phyloP scores from a whole-genome alignment of 2,797 vertebrate genomes.

The Enteromius anoplus region DNA sequence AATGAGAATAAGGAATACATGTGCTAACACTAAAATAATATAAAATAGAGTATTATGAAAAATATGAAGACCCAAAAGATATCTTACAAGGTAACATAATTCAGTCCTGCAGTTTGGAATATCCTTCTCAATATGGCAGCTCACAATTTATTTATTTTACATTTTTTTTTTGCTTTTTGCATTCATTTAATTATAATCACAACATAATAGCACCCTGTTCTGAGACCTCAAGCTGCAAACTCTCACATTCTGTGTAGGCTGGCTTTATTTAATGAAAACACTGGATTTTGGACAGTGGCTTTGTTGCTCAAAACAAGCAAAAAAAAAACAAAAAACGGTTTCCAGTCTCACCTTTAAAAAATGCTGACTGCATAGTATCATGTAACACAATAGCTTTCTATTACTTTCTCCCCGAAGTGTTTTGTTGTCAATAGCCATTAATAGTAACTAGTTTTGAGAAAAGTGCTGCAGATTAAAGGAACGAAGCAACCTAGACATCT shows the following conservation, averaged over 20 bases:
- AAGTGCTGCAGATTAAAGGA: conserved; percentile 3
- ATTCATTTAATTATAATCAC: neutral
- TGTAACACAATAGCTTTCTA: conserved; percentile 12
- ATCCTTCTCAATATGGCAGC: neutral
- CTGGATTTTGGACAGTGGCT: neutral
- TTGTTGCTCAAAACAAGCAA: neutral
- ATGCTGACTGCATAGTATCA: neutral
- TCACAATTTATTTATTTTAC: neutral
- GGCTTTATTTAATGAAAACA: conserved; percentile 17
- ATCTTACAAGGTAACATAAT: neutral
- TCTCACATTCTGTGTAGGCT: conserved; percentile 6
- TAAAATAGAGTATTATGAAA: neutral
- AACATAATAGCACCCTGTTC: neutral
- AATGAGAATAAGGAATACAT: neutral
- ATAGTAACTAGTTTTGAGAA: conserved; percentile 22
- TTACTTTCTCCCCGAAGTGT: conserved; percentile 11
- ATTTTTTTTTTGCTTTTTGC: neutral
- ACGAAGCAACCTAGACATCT: neutral
- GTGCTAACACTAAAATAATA: neutral
- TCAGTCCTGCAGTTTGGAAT: neutral
- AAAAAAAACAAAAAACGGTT: neutral
- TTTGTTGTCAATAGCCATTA: conserved; percentile 10
- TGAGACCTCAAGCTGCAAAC: neutral
- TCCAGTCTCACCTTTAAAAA: conserved; percentile 10
- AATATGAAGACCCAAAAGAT: no score